These are phyloP conservation scores for Acrobasis consociella DNA, from an alignment of 2,888 invertebrate species.

Conservation along the genomic window DNA sequence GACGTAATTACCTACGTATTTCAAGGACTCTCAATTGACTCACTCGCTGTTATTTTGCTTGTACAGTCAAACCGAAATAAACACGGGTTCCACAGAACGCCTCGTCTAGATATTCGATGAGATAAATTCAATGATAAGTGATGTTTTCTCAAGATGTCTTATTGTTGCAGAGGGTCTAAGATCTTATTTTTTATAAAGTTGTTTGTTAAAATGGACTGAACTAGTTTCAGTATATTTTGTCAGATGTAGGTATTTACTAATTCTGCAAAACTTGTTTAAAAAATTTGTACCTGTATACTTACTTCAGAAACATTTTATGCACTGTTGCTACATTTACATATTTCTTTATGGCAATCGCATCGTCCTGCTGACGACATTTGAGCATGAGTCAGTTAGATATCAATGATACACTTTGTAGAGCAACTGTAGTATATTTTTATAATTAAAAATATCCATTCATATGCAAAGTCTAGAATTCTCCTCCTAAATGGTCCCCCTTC, in stretches of 20 bases:
- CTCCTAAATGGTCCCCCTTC: no score
- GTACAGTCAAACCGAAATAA: conserved; percentile 21
- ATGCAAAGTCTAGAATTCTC: no score
- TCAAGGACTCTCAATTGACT: neutral
- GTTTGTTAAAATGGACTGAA: no score
- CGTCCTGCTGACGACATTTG: conserved; percentile 33
- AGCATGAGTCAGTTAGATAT: conserved; percentile 50
- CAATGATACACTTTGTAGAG: neutral
- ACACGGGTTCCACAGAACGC: neutral
- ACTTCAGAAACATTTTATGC: no score
- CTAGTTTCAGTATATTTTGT: no score
- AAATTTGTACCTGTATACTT: no score
- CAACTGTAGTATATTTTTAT: neutral
- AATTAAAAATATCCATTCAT: no score
- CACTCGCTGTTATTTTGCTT: neutral
- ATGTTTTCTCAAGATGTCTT: neutral
- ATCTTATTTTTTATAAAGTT: no score
- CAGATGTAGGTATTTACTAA: no score
- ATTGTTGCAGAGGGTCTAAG: no score
- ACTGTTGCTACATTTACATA: no score
- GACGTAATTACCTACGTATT: neutral
- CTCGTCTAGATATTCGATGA: neutral
- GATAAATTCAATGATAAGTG: neutral
- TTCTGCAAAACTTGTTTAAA: no score
- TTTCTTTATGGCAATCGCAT: neutral